phyloP scores from a whole-genome alignment of 2,797 vertebrate species.

The Pelochelys cantorii region DNA sequence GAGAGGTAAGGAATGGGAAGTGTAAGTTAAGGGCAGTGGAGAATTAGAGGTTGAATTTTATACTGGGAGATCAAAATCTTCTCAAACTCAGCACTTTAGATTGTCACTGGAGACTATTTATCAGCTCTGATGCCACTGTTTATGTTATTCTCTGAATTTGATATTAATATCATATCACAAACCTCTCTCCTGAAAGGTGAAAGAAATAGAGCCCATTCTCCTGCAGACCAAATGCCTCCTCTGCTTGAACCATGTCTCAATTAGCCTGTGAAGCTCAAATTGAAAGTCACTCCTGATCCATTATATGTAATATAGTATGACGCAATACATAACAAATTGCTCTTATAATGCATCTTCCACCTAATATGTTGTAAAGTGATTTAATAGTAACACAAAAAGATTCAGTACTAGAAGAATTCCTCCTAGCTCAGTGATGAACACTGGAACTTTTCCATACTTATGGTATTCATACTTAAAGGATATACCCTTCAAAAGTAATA shows the following conservation, averaged over 20 bases:
- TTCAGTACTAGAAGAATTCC: background rate
- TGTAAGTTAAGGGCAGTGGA: background rate
- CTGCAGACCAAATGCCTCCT: background rate
- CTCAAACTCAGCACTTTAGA: background rate
- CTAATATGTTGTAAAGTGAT: background rate
- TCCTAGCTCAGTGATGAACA: background rate
- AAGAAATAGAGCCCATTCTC: conserved; percentile 3
- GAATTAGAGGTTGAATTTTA: conserved; percentile 19
- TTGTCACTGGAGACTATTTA: background rate
- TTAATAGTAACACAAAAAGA: background rate
- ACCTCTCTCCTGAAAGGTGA: conserved; percentile 26
- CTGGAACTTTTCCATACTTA: background rate
- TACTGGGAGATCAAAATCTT: conserved; percentile 11
- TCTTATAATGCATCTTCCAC: conserved; percentile 16
- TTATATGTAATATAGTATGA: conserved; percentile 7
- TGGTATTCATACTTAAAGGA: background rate
- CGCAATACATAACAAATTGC: background rate
- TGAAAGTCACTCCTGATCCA: background rate
- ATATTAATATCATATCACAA: background rate
- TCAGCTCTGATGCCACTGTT: conserved; percentile 13
- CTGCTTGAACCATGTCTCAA: conserved; percentile 24
- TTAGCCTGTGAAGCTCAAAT: conserved; percentile 16
- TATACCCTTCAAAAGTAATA: background rate
- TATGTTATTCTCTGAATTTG: conserved; percentile 37
- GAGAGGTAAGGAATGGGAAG: background rate